Evolutionary conservation across 2,113 vertebrate genomes (phyloP), one percentile per base, ranked within the genome.

Genomic region (Camelus dromedarius): DNA sequence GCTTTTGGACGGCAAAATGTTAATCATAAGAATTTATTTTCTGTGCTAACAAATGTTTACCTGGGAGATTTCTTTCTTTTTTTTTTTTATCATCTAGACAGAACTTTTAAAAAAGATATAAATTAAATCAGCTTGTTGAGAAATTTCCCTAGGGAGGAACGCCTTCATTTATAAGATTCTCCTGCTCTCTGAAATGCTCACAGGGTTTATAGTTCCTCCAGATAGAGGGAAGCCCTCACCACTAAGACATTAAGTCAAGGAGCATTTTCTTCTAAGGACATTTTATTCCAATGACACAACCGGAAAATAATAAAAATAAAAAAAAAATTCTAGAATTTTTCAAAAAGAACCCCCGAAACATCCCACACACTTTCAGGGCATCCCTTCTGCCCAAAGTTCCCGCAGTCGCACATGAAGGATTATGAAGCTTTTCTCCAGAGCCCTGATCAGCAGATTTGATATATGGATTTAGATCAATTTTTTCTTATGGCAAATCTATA

Each of bases 401-500:
- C 94, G 95, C 95, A 97, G 81, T 96, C 96, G 81, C 87, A n/a
- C 67, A 80, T 60, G 94, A 95, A 97, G 98, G 98, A 98, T 97
- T 95, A 96, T 92, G 97, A 98, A 83, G 93, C 89, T 42, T 95
- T 98, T 97, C 97, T 98, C 93, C 84, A 91, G 97, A 97, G 98
- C 98, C 98, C 98, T 98, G 98, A 99, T 99, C 99, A 99, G 99
- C 99, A 99, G 98, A 98, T 99, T 99, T 99, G 99, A 99, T 99
- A 98, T 98, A 99, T 98, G 96, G 98, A 98, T 98, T 98, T 97
- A 98, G 98, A 98, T 99, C 98, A 98, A 98, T 99, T 99, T 99
- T 99, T 98, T 98, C 99, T 99, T 97, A 98, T 98, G 98, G 98
- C 98, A 98, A 99, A 99, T 99, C 99, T 98, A 98, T 99, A 99